Evolutionary conservation across 2,888 invertebrate species (phyloP), one percentile per base, ranked within the genome.

Genomic region (Minunthozetes semirufus): DNA sequence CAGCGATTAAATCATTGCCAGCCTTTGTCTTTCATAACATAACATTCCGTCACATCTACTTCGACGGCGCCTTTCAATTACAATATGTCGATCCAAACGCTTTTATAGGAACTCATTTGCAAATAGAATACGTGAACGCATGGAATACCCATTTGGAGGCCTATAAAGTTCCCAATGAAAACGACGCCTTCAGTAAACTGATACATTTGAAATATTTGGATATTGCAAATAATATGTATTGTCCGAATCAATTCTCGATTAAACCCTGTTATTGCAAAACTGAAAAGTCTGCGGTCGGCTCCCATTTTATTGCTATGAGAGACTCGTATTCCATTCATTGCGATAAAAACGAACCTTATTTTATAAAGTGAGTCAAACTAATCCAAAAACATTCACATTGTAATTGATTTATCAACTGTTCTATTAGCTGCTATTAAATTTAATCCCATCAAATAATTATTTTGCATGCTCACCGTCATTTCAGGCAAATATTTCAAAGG

Each of bases 91-190:
- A 66, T 66, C 66, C 66, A 4, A 66, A 66, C n/a, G 66, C 66
- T 17, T 66, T 66, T n/a, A 38, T 66, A 4, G 66, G 66, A 33
- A 66, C 66, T 19, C n/a, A 66, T 38, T 66, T 38, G 19, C 66
- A 66, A 17, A 66, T 66, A 33, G 66, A 66, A 66, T 66, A 66
- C 38, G 66, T 66, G 66, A 66, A 38, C 66, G 66, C 66, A n/a
- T 66, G 66, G 66, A 66, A 66, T 66, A 66, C 66, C 4, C 8
- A 33, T 38, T 66, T 66, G 66, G 38, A 66, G 29, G 29, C 33
- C 17, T 66, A 66, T 66, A 33, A 17, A 19, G 38, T 66, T 15
- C 33, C 66, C 33, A 66, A 66, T 66, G 66, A 66, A 66, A 66
- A 66, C 66, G 66, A 66, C 38, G 66, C 66, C 38, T 66, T 66